phyloP scores from a whole-genome alignment of 2,888 invertebrate genomes.

The Bombylius major region DNA sequence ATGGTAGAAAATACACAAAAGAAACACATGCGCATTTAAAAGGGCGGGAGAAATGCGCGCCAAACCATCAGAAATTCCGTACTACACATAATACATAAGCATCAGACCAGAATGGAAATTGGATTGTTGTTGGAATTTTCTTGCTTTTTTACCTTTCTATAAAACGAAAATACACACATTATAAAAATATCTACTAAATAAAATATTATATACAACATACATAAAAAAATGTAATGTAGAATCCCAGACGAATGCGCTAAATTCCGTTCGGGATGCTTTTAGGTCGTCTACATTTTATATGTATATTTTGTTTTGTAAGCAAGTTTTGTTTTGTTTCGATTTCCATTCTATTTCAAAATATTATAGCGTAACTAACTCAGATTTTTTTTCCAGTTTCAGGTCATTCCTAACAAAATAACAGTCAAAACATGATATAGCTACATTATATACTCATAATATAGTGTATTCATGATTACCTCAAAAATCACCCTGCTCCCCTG shows the following conservation, averaged over 20 bases:
- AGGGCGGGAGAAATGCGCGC: constrained; percentile 21
- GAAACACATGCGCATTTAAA: constrained; percentile 9
- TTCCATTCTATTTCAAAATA: not conserved
- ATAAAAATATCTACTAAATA: no score
- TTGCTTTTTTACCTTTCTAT: no score
- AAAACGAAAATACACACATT: no score
- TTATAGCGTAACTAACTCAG: not conserved
- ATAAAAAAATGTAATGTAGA: not conserved
- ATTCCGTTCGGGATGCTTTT: not conserved
- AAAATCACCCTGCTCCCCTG: no score
- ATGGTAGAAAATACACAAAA: not conserved
- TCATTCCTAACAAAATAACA: not conserved
- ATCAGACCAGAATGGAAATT: not conserved
- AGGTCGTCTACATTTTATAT: not conserved
- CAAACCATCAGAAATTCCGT: constrained; percentile 10
- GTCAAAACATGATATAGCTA: no score
- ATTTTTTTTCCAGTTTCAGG: not conserved
- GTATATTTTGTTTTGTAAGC: not conserved
- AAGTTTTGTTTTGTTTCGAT: not conserved
- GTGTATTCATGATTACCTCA: no score
- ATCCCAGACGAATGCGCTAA: not conserved
- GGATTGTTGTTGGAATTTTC: no score
- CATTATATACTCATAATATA: no score
- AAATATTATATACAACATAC: no score
- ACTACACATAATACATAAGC: not conserved